These are phyloP conservation scores for Sinocyclocheilus rhinocerous DNA, from an alignment of 2,113 vertebrate genomes.

Conservation along the genomic window DNA sequence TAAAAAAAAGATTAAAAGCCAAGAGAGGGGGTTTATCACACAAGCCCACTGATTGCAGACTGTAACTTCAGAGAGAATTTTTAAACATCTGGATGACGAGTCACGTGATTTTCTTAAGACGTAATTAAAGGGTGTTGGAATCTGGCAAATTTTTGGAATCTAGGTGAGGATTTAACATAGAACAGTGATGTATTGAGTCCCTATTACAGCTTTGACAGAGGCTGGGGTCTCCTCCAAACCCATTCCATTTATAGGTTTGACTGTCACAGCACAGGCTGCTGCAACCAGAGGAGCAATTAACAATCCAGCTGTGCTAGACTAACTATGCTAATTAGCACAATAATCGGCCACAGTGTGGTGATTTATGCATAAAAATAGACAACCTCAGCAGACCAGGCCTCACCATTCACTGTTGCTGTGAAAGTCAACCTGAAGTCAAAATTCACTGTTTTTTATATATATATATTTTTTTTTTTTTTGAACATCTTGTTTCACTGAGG, in stretches of 20 bases:
- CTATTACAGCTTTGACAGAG: background rate
- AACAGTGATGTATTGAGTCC: background rate
- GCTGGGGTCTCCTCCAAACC: background rate
- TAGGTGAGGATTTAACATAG: background rate
- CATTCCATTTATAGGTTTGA: background rate
- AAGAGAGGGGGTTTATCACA: background rate
- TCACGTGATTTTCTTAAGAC: background rate
- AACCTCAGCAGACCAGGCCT: background rate
- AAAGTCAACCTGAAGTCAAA: background rate
- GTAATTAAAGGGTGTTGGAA: background rate
- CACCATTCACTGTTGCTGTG: background rate
- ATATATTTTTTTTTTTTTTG: background rate
- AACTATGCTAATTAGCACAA: background rate
- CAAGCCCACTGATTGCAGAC: background rate
- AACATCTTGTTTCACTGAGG: background rate
- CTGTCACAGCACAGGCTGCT: background rate
- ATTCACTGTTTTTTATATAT: background rate
- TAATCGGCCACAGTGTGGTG: background rate
- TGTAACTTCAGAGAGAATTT: background rate
- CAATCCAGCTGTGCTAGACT: background rate
- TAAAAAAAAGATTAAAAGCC: slow-evolving; percentile 22
- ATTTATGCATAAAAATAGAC: background rate
- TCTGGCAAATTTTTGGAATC: background rate
- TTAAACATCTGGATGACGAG: background rate
- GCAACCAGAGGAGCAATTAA: background rate